Conservation (phyloP, 2,888 invertebrate genomes). For the Drosophila vallismaia region DNA sequence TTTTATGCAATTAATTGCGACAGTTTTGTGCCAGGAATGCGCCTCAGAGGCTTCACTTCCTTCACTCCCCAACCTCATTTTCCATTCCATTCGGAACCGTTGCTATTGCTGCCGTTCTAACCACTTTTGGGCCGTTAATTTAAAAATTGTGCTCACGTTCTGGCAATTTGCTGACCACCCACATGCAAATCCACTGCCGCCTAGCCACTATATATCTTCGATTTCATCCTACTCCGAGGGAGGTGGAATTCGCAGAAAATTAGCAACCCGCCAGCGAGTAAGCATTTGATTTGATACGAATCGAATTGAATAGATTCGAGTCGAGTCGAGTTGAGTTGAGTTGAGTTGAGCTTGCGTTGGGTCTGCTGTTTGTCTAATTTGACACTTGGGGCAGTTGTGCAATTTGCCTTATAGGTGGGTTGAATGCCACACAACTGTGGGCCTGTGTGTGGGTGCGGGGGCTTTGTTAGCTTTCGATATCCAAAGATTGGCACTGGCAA, state of each 20-base stretch:
- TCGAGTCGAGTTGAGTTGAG: slow-evolving; percentile 10
- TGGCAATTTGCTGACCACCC: slow-evolving; percentile 79
- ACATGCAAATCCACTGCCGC: slow-evolving; percentile 64
- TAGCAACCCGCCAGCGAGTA: slow-evolving; percentile 58
- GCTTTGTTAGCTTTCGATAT: slow-evolving; percentile 44
- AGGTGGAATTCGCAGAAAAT: slow-evolving; percentile 65
- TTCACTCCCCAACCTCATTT: background rate
- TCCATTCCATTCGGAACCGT: slow-evolving; percentile 17
- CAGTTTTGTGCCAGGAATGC: slow-evolving; percentile 71
- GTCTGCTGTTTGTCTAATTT: slow-evolving; percentile 70
- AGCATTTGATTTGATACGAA: slow-evolving; percentile 54
- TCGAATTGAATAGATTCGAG: slow-evolving; percentile 20
- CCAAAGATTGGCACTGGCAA: slow-evolving; percentile 37
- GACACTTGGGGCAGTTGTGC: slow-evolving; percentile 71
- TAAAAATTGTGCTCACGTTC: slow-evolving; percentile 80
- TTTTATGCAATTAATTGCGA: slow-evolving; percentile 79
- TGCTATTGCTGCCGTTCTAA: slow-evolving; percentile 64
- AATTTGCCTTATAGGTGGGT: slow-evolving; percentile 54
- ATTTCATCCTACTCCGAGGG: slow-evolving; percentile 8
- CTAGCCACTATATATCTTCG: slow-evolving; percentile 22
- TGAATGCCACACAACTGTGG: slow-evolving; percentile 4
- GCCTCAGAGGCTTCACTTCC: slow-evolving; percentile 28
- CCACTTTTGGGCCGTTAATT: slow-evolving; percentile 74
- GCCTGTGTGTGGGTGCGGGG: slow-evolving; percentile 19
- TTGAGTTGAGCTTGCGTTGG: slow-evolving; percentile 51